phyloP scores from a whole-genome alignment of 2,888 invertebrate species.

The Epirrita christyi region DNA sequence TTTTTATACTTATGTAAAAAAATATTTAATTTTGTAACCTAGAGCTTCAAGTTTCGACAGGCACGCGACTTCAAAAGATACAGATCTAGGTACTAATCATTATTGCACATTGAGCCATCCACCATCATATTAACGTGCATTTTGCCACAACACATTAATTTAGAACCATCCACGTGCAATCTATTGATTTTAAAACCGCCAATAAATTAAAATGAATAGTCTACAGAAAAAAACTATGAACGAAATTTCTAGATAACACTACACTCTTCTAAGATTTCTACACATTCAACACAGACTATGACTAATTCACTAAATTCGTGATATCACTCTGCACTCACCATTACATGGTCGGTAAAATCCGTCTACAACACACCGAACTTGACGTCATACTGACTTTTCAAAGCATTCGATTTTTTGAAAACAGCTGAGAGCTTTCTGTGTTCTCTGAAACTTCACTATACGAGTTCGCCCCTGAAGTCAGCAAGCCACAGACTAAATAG shows the following conservation, averaged over 20 bases:
- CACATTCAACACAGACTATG: conserved; percentile 59
- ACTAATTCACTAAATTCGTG: conserved; percentile 57
- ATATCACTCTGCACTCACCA: conserved; percentile 70
- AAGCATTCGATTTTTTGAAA: conserved; percentile 75
- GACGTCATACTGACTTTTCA: conserved; percentile 68
- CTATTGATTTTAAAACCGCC: conserved; percentile 44
- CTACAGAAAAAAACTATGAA: conserved; percentile 8
- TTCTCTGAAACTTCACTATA: conserved; percentile 8
- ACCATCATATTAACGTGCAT: conserved; percentile 40
- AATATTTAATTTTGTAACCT: too few relatives aligned
- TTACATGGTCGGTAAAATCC: conserved; percentile 68
- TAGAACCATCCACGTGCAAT: conserved; percentile 43
- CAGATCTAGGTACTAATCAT: background rate
- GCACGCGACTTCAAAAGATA: background rate
- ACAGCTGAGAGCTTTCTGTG: conserved; percentile 61
- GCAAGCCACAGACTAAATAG: too few relatives aligned
- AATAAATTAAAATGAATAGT: conserved; percentile 4
- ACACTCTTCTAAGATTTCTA: conserved; percentile 40
- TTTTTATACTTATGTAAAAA: too few relatives aligned
- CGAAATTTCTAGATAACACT: conserved; percentile 18
- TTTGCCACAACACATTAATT: conserved; percentile 37
- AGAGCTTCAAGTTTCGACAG: too few relatives aligned
- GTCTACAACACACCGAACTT: conserved; percentile 62
- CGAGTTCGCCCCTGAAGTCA: conserved; percentile 31
- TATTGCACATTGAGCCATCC: conserved; percentile 48